phyloP scores from a whole-genome alignment of 2,888 invertebrate species.

The Drosophila nr. medialis region DNA sequence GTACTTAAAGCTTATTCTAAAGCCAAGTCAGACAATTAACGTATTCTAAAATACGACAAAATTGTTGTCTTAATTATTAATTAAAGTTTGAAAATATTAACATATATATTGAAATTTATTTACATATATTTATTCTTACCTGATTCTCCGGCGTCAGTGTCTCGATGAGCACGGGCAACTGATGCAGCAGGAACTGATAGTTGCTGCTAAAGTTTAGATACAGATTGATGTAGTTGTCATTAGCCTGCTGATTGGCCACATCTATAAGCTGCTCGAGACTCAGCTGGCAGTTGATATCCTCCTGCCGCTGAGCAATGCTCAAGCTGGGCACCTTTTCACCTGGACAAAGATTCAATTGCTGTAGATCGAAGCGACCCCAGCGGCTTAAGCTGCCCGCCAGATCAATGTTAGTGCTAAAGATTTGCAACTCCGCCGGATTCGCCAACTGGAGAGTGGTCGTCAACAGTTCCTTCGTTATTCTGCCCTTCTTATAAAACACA shows the following conservation, averaged over 20 bases:
- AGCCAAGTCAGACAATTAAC: neutral
- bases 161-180: conserved; percentile 82
- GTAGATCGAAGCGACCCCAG: conserved; percentile 75
- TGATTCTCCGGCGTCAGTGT: conserved; percentile 78
- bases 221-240: conserved; percentile 78
- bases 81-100: neutral
- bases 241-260: conserved; percentile 62
- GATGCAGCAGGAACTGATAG: conserved; percentile 67
- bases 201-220: conserved; percentile 82
- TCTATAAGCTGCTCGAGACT: conserved; percentile 82
- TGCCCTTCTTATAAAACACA: conserved; percentile 82
- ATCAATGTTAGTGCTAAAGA: conserved; percentile 73
- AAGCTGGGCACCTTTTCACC: conserved; percentile 40
- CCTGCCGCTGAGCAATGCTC: conserved; percentile 42
- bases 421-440: conserved; percentile 42
- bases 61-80: neutral
- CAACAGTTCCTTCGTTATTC: conserved; percentile 64
- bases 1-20: neutral
- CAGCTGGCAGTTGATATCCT: conserved; percentile 72
- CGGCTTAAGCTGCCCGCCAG: conserved; percentile 73
- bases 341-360: conserved; percentile 78
- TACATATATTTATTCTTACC: conserved; percentile 51
- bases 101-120: neutral
- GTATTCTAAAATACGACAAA: neutral
- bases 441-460: conserved; percentile 60